Base-by-base conservation (phyloP, 2,797 vertebrate species). In the Esox lucius region DNA sequence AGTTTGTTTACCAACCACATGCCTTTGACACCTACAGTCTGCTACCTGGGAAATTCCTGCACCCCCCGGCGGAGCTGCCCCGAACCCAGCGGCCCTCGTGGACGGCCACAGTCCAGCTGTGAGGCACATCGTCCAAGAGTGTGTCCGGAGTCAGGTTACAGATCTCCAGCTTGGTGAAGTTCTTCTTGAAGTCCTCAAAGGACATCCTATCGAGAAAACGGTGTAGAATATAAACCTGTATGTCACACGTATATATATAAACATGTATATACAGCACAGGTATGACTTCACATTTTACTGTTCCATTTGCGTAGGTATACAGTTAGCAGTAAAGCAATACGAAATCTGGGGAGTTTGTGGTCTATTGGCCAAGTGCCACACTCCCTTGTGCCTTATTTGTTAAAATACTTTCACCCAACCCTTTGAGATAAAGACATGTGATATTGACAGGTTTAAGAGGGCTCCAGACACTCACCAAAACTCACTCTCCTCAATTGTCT, bases 41-140 rank as follows among this genome's bases (percentile, higher is more conserved):
- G 15, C n/a, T 82, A 97, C 98, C 94, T 90, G 97, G 97, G 81
- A 89, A 96, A 90, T 99, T 99, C 73, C 97, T 96, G 87, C 98
- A 99, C 73, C 98, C 98, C 5, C 98, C 98, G 0, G 97, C 98
- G 0, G 98, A 99, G 87, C 97, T 98, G 76, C 98, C 98, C 84
- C 96, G 93, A 72, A 99, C 97, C 98, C 98, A 99, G 73, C 96
- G 96, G 19, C 98, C 98, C 91, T 99, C 95, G 0, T 97, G 96
- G 72, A 97, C 94, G 0, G 96, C 97, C 77, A 99, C 98, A 0
- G 93, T 95, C 98, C 98, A 99, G 81, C 94, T 97, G 16, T 96
- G 88, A 70, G 97, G 93, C 69, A 94, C 92, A 24, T 98, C 96
- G 0, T 89, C 92, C 78, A 95, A 94, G 87, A 99, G 91, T 0